Conservation (phyloP, 2,888 invertebrate genomes). For the Zygogramma bicolorata region DNA sequence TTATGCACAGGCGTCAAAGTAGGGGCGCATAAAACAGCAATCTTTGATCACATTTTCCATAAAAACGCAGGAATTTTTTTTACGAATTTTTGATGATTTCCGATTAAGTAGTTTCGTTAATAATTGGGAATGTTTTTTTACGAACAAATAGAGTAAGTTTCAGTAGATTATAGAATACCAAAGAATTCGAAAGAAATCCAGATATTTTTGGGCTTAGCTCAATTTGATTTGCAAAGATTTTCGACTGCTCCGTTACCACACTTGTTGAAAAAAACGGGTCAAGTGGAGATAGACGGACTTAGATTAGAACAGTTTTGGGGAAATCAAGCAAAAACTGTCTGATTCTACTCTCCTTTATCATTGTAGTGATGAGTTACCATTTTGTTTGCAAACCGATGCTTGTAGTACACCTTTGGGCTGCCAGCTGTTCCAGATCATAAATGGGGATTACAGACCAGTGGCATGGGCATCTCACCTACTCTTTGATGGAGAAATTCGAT, state of each 20-base stretch:
- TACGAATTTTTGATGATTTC: too few species aligned
- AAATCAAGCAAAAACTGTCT: not conserved
- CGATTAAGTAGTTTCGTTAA: too few species aligned
- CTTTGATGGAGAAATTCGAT: not conserved
- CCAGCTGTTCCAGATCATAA: not conserved
- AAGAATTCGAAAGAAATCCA: not conserved
- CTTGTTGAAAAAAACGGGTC: not conserved
- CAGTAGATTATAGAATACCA: not conserved
- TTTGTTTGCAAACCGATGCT: not conserved
- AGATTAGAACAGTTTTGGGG: not conserved
- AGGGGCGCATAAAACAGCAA: too few species aligned
- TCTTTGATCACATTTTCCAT: too few species aligned
- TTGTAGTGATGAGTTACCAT: not conserved
- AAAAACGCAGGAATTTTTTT: too few species aligned
- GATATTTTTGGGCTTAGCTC: not conserved
- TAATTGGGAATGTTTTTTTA: too few species aligned
- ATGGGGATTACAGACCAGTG: not conserved
- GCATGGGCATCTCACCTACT: not conserved
- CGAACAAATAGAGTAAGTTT: too few species aligned
- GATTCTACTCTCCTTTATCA: not conserved
- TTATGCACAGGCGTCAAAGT: too few species aligned
- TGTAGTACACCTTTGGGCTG: not conserved
- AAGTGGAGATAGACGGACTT: not conserved
- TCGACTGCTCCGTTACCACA: not conserved
- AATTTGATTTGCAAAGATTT: too few species aligned